Conservation (phyloP, 2,888 invertebrate genomes). For the Monochamus alternatus region DNA sequence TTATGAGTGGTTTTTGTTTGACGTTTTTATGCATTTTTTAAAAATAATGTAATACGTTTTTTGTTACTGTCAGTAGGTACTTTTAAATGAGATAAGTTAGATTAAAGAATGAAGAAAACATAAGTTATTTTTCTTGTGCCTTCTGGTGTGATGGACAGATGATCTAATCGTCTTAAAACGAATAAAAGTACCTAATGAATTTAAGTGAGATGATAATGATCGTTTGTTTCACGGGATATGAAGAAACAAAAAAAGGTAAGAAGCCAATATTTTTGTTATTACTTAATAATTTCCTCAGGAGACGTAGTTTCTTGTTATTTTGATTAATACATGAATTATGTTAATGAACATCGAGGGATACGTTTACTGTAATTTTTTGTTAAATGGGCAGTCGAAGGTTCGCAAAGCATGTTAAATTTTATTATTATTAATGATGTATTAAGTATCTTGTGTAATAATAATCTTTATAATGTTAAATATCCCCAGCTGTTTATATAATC, state of each 20-base stretch:
- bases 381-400: slow-evolving; percentile 34
- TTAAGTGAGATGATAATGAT: neutral
- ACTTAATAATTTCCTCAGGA: slow-evolving; percentile 63
- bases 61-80: slow-evolving; percentile 13
- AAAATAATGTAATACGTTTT: neutral
- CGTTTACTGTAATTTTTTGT: slow-evolving; percentile 27
- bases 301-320: slow-evolving; percentile 64
- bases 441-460: slow-evolving; percentile 12
- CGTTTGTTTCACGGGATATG: slow-evolving; percentile 3
- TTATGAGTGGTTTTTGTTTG: slow-evolving; percentile 2
- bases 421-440: neutral
- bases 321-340: slow-evolving; percentile 59
- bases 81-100: neutral
- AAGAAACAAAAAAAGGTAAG: slow-evolving; percentile 33
- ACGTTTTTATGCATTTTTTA: neutral
- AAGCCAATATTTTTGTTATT: slow-evolving; percentile 46
- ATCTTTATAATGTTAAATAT: slow-evolving; percentile 52
- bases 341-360: slow-evolving; percentile 46
- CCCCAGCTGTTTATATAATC: slow-evolving; percentile 49
- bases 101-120: no score
- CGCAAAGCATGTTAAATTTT: slow-evolving; percentile 45
- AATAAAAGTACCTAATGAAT: neutral
- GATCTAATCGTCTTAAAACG: no score
- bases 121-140: no score
- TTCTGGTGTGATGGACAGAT: no score